These are phyloP conservation scores for Corbicula japonica DNA, from an alignment of 2,888 invertebrate genomes.

Conservation along the genomic window DNA sequence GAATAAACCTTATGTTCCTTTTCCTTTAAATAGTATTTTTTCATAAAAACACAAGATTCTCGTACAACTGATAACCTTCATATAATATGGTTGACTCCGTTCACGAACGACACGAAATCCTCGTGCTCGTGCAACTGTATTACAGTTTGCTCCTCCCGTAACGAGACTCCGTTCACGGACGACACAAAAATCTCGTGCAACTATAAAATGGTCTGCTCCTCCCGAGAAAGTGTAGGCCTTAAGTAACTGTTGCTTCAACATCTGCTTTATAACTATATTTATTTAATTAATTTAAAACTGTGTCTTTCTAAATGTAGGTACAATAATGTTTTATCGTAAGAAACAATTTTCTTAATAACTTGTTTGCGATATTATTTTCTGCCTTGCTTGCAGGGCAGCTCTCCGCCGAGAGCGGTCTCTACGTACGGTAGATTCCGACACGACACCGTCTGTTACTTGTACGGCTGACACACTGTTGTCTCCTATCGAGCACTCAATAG, in stretches of 20 bases:
- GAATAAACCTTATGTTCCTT: no score
- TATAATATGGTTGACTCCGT: neutral
- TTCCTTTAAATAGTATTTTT: neutral
- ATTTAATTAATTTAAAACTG: no score
- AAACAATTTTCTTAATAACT: no score
- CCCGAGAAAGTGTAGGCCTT: no score
- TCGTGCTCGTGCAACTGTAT: neutral
- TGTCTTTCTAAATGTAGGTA: no score
- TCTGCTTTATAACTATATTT: no score
- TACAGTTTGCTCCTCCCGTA: neutral
- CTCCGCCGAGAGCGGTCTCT: neutral
- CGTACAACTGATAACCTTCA: neutral
- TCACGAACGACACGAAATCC: neutral
- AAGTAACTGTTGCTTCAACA: no score
- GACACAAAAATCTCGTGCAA: no score
- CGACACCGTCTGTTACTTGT: neutral
- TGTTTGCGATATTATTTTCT: neutral
- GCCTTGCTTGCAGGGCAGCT: neutral
- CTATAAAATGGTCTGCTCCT: no score
- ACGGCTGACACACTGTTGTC: neutral
- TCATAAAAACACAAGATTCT: neutral
- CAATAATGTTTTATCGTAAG: no score
- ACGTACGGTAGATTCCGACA: neutral
- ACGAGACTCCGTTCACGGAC: no score
- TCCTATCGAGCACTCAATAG: constrained; percentile 14